These are phyloP conservation scores for Tenthredo mesomela DNA, from an alignment of 2,888 invertebrate species.

Conservation along the genomic window DNA sequence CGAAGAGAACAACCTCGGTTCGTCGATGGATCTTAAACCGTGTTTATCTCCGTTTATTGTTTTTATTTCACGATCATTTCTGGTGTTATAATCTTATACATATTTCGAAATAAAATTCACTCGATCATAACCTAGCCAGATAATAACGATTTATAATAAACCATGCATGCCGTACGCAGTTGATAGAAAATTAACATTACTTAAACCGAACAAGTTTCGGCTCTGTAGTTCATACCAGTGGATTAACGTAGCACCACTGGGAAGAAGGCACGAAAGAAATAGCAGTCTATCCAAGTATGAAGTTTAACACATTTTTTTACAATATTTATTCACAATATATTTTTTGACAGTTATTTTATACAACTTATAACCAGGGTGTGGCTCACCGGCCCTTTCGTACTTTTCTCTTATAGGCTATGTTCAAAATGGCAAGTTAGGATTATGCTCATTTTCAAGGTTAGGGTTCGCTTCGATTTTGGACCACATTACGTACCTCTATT, in stretches of 20 bases:
- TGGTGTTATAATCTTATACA: conserved; percentile 61
- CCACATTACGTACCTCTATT: neutral
- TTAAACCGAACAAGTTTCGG: conserved; percentile 55
- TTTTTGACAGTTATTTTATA: neutral
- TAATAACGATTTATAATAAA: conserved; percentile 60
- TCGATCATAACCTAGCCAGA: conserved; percentile 57
- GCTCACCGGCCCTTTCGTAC: conserved; percentile 61
- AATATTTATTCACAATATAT: neutral
- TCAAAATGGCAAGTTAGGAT: conserved; percentile 55
- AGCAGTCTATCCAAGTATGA: conserved; percentile 66
- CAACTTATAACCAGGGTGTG: conserved; percentile 62
- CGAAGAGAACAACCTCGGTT: conserved; percentile 62
- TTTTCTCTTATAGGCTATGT: conserved; percentile 61
- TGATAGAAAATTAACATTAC: conserved; percentile 66
- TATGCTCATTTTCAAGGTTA: conserved; percentile 60
- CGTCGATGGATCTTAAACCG: conserved; percentile 68
- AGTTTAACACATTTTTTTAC: conserved; percentile 49
- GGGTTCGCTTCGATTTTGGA: conserved; percentile 53
- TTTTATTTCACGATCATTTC: conserved; percentile 61
- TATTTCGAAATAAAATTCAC: conserved; percentile 53
- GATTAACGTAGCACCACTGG: conserved; percentile 45
- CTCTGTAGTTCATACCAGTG: conserved; percentile 28
- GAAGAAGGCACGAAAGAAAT: conserved; percentile 61
- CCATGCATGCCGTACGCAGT: conserved; percentile 66
- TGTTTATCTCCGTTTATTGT: conserved; percentile 68